Conservation (phyloP, 1,140 invertebrate genomes). For the Camponotus vicinus region DNA sequence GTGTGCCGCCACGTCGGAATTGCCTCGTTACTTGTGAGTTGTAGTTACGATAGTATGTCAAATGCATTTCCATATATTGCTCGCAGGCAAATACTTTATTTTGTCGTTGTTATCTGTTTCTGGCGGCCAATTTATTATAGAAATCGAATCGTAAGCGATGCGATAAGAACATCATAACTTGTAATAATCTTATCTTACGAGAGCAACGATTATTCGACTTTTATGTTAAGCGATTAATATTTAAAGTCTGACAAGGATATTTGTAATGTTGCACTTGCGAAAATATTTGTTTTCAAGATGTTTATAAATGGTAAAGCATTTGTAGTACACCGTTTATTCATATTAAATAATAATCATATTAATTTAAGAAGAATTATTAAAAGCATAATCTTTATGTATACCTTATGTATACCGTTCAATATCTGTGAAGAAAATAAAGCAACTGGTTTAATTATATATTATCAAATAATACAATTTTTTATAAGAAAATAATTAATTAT, state of each 20-base stretch:
- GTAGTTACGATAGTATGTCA: conserved; percentile 5
- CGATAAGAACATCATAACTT: conserved; percentile 22
- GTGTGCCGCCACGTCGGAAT: background rate
- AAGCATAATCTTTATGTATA: background rate
- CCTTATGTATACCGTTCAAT: background rate
- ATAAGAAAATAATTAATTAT: background rate
- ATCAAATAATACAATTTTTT: background rate
- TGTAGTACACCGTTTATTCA: background rate
- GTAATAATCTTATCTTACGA: conserved; percentile 36
- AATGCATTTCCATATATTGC: conserved; percentile 31
- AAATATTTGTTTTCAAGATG: conserved; percentile 15
- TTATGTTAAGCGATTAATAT: background rate
- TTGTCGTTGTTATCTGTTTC: conserved; percentile 10
- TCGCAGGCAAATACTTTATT: conserved; percentile 1
- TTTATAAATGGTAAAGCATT: background rate
- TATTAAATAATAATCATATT: background rate
- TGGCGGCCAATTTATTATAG: background rate
- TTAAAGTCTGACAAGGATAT: conserved; percentile 8
- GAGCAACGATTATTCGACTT: background rate
- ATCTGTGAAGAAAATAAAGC: background rate
- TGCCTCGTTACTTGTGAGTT: background rate
- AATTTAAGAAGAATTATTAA: background rate
- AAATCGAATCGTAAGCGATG: background rate
- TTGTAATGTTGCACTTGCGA: background rate
- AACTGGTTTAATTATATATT: background rate